Evolutionary conservation across 1,140 invertebrate species (phyloP), one percentile per base, ranked within the genome.

Genomic region (Notospermus geniculatus): DNA sequence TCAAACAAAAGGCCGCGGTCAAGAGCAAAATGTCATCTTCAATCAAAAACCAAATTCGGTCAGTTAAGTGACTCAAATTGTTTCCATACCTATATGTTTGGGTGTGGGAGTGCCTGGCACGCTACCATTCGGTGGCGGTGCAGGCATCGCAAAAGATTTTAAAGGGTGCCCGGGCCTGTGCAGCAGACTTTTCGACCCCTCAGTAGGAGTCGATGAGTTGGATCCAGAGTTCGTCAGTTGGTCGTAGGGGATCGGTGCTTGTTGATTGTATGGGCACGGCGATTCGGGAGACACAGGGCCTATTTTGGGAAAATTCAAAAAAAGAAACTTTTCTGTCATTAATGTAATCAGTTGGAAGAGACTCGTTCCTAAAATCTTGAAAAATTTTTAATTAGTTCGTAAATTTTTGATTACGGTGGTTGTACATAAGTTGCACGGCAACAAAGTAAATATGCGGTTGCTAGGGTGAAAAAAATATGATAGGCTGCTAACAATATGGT

Each of bases 141-240:
- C 89, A 29, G 91, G 91, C 9, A 92, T 89, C 67, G 89, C 90
- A 75, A 93, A 93, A 75, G 90, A 92, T 76, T 91, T 90, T 32
- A 93, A 80, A 2, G 91, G 90, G 81, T 92, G 90, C 1, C 57
- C 58, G 67, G 64, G 64, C 57, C 64, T 54, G 58, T 66, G 41
- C 57, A 64, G 30, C 41, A 56, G 23, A 54, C 55, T 25, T 57
- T 57, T 32, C 15, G 28, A 36, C 41, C 22, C 41, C 53, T 23
- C 41, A 15, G 25, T 15, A 30, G 30, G 61, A 59, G 36, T 61
- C 46, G 46, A 50, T 7, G 46, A 50, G n/a, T 27, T 50, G 19
- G 46, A 50, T 50, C n/a, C n/a, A 23, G 46, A 50, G n/a, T 50
- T 27, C 19, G 19, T 23, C 46, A 27, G 19, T 11, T 64, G 59